Conservation (phyloP, 2,113 vertebrate genomes). For the Drymodes brunneopygia region DNA sequence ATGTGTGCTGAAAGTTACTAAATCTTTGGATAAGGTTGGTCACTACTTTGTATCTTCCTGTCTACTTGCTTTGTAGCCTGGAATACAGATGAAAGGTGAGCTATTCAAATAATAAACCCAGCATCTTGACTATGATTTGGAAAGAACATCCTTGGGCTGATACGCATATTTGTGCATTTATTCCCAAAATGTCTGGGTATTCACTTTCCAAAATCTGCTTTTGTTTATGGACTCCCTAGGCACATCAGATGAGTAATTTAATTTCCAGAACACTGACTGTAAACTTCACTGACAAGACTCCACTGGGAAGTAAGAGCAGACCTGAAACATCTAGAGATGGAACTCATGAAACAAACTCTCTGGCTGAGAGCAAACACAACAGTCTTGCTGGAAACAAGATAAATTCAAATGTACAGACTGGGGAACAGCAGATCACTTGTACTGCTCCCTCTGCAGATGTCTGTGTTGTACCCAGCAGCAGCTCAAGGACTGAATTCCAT, state of each 20-base stretch:
- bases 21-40: conserved; percentile 87
- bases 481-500: neutral
- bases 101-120: neutral
- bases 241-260: conserved; percentile 42
- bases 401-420: neutral
- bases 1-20: conserved; percentile 88
- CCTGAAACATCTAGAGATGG: neutral
- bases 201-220: conserved; percentile 56
- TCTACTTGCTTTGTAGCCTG: conserved; percentile 4
- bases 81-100: neutral
- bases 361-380: neutral
- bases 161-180: neutral
- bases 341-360: neutral
- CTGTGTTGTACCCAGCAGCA: neutral
- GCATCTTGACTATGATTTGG: neutral
- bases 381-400: neutral
- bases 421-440: neutral
- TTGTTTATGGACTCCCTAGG: conserved; percentile 67
- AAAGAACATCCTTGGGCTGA: neutral
- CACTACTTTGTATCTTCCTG: neutral
- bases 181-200: conserved; percentile 21
- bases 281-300: neutral
- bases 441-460: neutral
- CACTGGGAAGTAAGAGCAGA: conserved; percentile 1
- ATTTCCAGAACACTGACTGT: conserved; percentile 22